Conservation (phyloP, 1,140 invertebrate species). For the Tetramorium simillimum region DNA sequence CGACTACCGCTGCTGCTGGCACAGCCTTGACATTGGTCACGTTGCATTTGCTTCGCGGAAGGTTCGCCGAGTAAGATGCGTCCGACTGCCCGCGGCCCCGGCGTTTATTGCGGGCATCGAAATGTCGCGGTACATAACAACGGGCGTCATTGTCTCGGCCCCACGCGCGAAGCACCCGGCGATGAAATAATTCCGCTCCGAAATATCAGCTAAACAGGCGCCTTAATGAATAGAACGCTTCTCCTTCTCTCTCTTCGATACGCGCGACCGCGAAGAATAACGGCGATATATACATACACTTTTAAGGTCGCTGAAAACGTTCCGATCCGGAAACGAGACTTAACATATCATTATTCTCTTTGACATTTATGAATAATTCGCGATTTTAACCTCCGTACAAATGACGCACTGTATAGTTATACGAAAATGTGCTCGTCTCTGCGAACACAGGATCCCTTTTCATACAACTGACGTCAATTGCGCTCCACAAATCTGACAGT, state of each 20-base stretch:
- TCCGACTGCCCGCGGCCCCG: slow-evolving; percentile 30
- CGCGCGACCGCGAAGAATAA: not conserved
- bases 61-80: slow-evolving; percentile 57
- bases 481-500: slow-evolving; percentile 42
- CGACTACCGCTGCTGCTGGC: slow-evolving; percentile 53
- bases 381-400: not conserved
- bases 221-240: not conserved
- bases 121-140: slow-evolving; percentile 23
- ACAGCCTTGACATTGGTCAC: slow-evolving; percentile 75
- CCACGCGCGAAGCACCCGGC: not conserved
- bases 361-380: not conserved
- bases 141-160: slow-evolving; percentile 8
- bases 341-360: not conserved
- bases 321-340: not conserved
- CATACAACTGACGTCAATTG: slow-evolving; percentile 49
- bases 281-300: not conserved
- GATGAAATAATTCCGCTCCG: not conserved
- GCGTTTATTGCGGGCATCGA: slow-evolving; percentile 53
- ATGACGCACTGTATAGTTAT: slow-evolving; percentile 7
- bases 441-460: slow-evolving; percentile 49
- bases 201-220: not conserved
- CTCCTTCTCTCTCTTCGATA: not conserved
- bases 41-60: slow-evolving; percentile 73
- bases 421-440: not conserved
- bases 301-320: not conserved